Evolutionary conservation across 2,113 vertebrate species (phyloP).

Genomic region (Corydoras sp.): DNA sequence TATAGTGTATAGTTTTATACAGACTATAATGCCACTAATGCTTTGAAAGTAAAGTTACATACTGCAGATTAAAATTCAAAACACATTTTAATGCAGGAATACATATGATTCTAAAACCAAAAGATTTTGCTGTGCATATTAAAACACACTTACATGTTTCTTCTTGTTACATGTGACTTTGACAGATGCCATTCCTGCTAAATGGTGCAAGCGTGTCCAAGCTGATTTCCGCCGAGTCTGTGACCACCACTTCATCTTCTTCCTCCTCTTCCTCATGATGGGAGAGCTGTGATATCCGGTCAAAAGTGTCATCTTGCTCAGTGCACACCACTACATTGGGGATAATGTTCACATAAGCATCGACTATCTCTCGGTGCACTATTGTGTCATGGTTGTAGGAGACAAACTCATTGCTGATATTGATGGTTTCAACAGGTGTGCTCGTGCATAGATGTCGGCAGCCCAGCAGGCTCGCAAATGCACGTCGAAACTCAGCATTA

Average conservation of each 20-base stretch:
- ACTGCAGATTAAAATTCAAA: no score
- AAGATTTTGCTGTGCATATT: slow-evolving; percentile 20
- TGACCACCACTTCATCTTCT: slow-evolving; percentile 26
- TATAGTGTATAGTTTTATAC: no score
- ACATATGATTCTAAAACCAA: no score
- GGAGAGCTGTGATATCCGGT: slow-evolving; percentile 72
- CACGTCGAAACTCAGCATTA: slow-evolving; percentile 88
- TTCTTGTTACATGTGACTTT: slow-evolving; percentile 34
- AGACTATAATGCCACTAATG: no score
- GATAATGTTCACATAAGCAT: slow-evolving; percentile 79
- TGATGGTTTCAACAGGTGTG: slow-evolving; percentile 78
- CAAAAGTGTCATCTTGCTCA: slow-evolving; percentile 70
- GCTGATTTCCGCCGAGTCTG: slow-evolving; percentile 74
- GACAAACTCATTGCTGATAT: slow-evolving; percentile 86
- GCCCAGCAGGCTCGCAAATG: slow-evolving; percentile 84
- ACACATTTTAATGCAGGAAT: no score
- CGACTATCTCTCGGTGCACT: slow-evolving; percentile 75
- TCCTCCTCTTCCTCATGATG: slow-evolving; percentile 62
- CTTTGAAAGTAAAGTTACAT: no score
- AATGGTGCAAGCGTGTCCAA: slow-evolving; percentile 77
- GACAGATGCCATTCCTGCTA: slow-evolving; percentile 77
- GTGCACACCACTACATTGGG: slow-evolving; percentile 75
- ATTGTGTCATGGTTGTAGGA: slow-evolving; percentile 84
- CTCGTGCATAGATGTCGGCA: slow-evolving; percentile 74
- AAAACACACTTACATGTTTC: not conserved